phyloP scores from a whole-genome alignment of 2,797 vertebrate genomes.

The Masticophis lateralis region DNA sequence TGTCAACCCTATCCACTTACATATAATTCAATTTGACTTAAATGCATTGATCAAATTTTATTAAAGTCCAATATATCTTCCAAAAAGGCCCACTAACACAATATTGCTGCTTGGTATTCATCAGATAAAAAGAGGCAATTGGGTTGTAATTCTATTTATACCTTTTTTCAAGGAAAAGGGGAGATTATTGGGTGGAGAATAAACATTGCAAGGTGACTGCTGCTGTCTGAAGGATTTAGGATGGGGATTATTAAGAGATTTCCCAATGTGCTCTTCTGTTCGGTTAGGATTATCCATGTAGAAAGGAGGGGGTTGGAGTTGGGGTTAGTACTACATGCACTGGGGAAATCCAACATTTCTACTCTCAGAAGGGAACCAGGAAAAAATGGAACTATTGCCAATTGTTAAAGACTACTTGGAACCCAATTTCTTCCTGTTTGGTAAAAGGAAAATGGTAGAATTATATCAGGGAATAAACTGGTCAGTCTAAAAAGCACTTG shows the following conservation, averaged over 20 bases:
- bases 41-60: conserved; percentile 94
- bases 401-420: conserved; percentile 4
- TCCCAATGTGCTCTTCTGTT: conserved; percentile 60
- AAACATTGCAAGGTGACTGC: conserved; percentile 68
- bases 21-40: conserved; percentile 95
- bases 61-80: conserved; percentile 88
- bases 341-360: conserved; percentile 24
- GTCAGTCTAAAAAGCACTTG: background rate
- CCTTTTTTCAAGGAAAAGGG: conserved; percentile 52
- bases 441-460: background rate
- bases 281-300: conserved; percentile 46
- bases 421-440: conserved; percentile 24
- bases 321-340: background rate
- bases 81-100: conserved; percentile 79
- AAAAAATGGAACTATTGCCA: conserved; percentile 23
- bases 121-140: conserved; percentile 73
- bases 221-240: conserved; percentile 63
- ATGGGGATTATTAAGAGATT: conserved; percentile 62
- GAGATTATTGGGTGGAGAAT: conserved; percentile 65
- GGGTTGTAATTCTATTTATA: conserved; percentile 75
- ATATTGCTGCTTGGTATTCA: conserved; percentile 76
- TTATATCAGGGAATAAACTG: background rate
- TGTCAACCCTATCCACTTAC: conserved; percentile 95
- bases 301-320: background rate
- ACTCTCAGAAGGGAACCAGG: conserved; percentile 26